A percentile compares a stretch with the other conserved stretches of the same genome.
Evolutionary conservation across 1,140 invertebrate species (phyloP).

Genomic region (Drosophila ogumai): DNA sequence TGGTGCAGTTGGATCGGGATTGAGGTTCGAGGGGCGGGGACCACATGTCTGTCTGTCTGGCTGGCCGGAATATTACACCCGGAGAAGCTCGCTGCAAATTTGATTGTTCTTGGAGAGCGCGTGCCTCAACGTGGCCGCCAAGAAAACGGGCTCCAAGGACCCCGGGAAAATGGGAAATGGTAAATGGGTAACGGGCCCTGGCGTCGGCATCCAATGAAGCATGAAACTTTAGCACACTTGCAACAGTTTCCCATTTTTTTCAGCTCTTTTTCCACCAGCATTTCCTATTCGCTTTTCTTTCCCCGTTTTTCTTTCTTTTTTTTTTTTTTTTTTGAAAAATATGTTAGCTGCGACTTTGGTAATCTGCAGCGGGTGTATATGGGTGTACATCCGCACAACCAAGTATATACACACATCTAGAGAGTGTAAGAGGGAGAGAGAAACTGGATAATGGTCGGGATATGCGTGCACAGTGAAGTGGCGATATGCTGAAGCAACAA

Average conservation of each 20-base stretch:
- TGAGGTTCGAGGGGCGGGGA: background rate
- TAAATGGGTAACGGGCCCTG: conserved; percentile 25
- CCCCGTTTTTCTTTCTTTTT: conserved; percentile 15
- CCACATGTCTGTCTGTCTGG: conserved; percentile 40
- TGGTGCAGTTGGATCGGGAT: conserved; percentile 17
- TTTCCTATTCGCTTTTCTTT: conserved; percentile 46
- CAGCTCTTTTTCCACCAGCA: conserved; percentile 37
- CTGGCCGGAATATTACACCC: conserved; percentile 60
- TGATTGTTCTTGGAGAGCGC: conserved; percentile 74
- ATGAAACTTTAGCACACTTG: conserved; percentile 82
- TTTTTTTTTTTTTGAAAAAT: conserved; percentile 50
- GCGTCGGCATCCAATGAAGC: conserved; percentile 74
- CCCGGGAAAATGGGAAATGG: conserved; percentile 5
- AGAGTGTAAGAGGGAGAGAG: background rate
- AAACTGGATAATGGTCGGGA: conserved; percentile 33
- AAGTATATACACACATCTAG: background rate
- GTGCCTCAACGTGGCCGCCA: conserved; percentile 42
- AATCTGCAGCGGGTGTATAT: conserved; percentile 60
- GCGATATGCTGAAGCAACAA: conserved; percentile 22
- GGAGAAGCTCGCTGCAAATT: conserved; percentile 74
- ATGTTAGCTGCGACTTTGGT: conserved; percentile 79
- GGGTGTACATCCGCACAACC: conserved; percentile 8
- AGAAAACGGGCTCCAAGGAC: conserved; percentile 56
- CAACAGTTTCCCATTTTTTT: conserved; percentile 64
- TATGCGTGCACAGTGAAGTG: conserved; percentile 69